Percentiles rank a stretch among this genome's conserved stretches.
phyloP scores from a whole-genome alignment of 2,888 invertebrate genomes.

The Prostheceraeus crozeri region DNA sequence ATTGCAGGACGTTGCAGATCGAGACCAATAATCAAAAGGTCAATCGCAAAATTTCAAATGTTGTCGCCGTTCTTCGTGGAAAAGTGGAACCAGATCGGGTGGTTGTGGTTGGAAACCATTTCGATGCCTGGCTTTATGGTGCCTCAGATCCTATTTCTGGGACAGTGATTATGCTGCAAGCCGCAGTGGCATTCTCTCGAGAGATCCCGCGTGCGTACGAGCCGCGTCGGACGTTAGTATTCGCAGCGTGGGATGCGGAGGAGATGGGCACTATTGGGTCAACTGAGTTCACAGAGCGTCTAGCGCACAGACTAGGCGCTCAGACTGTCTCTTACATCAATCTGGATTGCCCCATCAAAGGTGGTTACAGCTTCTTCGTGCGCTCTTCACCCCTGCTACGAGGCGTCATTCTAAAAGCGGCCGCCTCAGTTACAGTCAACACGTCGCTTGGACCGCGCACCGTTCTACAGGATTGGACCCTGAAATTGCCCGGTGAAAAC shows the following conservation, averaged over 20 bases:
- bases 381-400: slow-evolving; percentile 12
- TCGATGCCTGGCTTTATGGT: slow-evolving; percentile 38
- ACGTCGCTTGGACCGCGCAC: too few species aligned
- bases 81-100: slow-evolving; percentile 32
- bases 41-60: slow-evolving; percentile 14
- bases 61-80: slow-evolving; percentile 13
- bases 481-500: slow-evolving; percentile 25
- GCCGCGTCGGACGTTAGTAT: slow-evolving; percentile 37
- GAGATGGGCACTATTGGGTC: slow-evolving; percentile 40
- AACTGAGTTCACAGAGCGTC: slow-evolving; percentile 37
- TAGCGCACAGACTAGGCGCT: slow-evolving; percentile 46
- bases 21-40: too few species aligned
- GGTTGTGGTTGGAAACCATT: slow-evolving; percentile 38
- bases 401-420: too few species aligned
- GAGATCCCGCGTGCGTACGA: slow-evolving; percentile 1
- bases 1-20: too few species aligned
- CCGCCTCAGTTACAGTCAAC: too few species aligned
- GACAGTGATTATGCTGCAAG: slow-evolving; percentile 36
- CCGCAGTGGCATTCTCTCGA: neutral
- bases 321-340: slow-evolving; percentile 58
- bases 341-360: slow-evolving; percentile 47
- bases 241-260: slow-evolving; percentile 41
- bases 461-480: slow-evolving; percentile 37
- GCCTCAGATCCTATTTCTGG: slow-evolving; percentile 37
- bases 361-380: slow-evolving; percentile 26